phyloP scores from a whole-genome alignment of 2,888 invertebrate genomes.

The Euproctis similis region DNA sequence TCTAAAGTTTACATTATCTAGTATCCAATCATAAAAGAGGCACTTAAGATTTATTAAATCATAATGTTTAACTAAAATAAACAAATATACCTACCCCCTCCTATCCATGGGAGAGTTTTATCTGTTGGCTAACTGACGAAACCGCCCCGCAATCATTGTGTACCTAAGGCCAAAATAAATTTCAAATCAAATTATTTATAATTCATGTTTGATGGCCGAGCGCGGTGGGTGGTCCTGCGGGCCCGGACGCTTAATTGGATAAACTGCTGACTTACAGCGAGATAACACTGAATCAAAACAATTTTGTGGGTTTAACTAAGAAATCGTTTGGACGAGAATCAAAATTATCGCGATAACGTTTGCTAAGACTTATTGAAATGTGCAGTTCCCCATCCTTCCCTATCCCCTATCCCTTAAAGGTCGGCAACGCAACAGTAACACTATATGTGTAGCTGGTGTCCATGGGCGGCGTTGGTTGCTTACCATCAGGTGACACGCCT shows the following conservation, averaged over 20 bases:
- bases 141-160: slow-evolving; percentile 41
- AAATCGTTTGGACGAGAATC: no score
- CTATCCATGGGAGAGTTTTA: slow-evolving; percentile 14
- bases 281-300: slow-evolving; percentile 69
- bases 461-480: no score
- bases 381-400: no score
- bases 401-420: no score
- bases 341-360: no score
- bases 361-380: no score
- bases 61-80: slow-evolving; percentile 16
- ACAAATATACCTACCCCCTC: slow-evolving; percentile 22
- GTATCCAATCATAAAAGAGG: slow-evolving; percentile 3
- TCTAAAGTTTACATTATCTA: not conserved
- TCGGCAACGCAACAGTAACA: no score
- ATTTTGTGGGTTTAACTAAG: no score
- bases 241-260: slow-evolving; percentile 66
- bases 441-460: no score
- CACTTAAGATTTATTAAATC: slow-evolving; percentile 11
- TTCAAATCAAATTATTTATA: slow-evolving; percentile 67
- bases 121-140: slow-evolving; percentile 24
- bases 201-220: slow-evolving; percentile 68
- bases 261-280: slow-evolving; percentile 69
- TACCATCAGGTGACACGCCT: no score
- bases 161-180: slow-evolving; percentile 44
- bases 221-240: slow-evolving; percentile 61